A percentile compares a stretch with the other conserved stretches of the same genome.
Evolutionary conservation across 1,140 invertebrate species (phyloP).

Genomic region (Papilio machaon): DNA sequence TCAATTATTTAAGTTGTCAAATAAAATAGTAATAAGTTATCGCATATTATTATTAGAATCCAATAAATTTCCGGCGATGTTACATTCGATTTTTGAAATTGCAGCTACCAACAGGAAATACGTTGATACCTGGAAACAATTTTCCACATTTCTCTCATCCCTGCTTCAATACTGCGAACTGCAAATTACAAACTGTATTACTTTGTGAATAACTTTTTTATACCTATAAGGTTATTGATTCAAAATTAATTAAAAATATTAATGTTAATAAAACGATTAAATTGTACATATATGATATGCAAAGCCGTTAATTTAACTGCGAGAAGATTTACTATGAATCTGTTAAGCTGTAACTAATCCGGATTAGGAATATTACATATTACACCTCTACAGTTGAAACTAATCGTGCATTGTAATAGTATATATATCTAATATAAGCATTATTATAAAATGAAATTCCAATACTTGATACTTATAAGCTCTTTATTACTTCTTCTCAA

Average conservation of each 20-base stretch:
- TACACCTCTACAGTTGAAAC: not conserved
- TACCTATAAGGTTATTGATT: not conserved
- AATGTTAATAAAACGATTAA: too few relatives aligned
- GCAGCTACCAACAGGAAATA: not conserved
- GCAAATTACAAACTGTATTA: not conserved
- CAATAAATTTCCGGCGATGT: not conserved
- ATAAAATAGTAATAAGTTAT: not conserved
- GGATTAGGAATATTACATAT: not conserved
- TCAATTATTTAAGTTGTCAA: too few relatives aligned
- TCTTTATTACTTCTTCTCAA: too few relatives aligned
- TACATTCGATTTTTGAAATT: not conserved
- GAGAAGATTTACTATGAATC: not conserved
- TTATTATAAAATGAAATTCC: too few relatives aligned
- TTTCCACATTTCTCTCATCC: not conserved
- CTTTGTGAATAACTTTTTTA: not conserved
- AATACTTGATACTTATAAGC: too few relatives aligned
- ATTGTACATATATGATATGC: not conserved
- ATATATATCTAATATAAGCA: too few relatives aligned
- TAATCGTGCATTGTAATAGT: not conserved
- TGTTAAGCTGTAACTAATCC: not conserved
- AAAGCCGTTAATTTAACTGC: conserved; percentile 12
- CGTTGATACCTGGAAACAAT: not conserved
- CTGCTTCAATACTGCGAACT: not conserved
- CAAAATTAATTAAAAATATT: not conserved
- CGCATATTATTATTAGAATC: not conserved